These are phyloP conservation scores for Camarhynchus parvulus DNA, from an alignment of 2,113 vertebrate genomes.

Conservation along the genomic window DNA sequence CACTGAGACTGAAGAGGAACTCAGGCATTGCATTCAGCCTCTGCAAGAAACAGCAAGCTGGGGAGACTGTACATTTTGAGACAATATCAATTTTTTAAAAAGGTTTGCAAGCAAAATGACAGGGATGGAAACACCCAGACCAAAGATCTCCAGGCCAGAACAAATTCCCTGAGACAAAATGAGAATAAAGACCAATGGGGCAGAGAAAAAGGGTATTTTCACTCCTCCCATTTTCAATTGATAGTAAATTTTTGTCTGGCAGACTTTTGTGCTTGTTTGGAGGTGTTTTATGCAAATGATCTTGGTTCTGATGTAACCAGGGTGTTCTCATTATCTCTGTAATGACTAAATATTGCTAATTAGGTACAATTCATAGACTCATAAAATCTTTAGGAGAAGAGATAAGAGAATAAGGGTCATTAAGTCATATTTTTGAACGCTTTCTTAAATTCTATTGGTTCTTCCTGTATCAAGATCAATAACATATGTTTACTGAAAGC, in stretches of 20 bases:
- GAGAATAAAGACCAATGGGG: background rate
- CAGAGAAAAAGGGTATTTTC: background rate
- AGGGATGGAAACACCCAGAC: background rate
- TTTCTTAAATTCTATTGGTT: background rate
- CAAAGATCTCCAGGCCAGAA: background rate
- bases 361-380: background rate
- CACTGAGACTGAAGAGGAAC: background rate
- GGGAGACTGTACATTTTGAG: background rate
- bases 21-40: background rate
- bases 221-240: background rate
- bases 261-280: background rate
- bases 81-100: background rate
- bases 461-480: background rate
- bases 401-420: background rate
- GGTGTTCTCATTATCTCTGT: slow-evolving; percentile 4
- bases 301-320: background rate
- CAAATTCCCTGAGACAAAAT: background rate
- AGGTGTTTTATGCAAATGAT: background rate
- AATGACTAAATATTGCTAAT: background rate
- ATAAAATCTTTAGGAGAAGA: background rate
- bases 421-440: background rate
- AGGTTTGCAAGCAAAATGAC: background rate
- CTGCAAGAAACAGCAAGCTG: background rate
- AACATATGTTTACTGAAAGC: background rate
- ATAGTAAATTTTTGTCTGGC: background rate